phyloP scores from a whole-genome alignment of 2,797 vertebrate genomes.

The Ambastaia sidthimunki region DNA sequence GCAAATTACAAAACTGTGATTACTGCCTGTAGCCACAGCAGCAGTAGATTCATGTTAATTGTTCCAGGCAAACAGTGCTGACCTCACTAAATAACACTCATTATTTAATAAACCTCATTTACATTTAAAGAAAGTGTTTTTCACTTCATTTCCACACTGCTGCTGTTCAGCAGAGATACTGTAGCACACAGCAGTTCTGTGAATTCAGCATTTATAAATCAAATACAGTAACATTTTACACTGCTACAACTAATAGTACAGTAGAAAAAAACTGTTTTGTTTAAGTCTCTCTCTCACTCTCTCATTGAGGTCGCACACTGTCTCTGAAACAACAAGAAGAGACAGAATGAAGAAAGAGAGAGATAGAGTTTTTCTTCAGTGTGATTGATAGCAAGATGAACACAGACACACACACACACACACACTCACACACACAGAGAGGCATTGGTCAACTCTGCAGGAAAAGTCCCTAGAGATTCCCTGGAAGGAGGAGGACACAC shows the following conservation, averaged over 20 bases:
- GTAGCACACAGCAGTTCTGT: neutral
- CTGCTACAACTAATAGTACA: neutral
- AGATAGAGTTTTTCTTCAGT: conserved; percentile 1
- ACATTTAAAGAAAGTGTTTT: neutral
- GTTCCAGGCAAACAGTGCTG: neutral
- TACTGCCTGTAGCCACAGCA: neutral
- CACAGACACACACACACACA: neutral
- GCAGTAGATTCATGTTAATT: neutral
- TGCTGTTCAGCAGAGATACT: neutral
- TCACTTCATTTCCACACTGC: neutral
- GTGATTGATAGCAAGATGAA: conserved; percentile 24
- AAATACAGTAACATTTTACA: neutral
- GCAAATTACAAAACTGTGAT: too few relatives aligned
- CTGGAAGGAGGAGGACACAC: neutral
- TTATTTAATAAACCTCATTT: neutral
- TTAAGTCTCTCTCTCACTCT: neutral
- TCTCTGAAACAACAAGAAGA: neutral
- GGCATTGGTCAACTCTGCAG: conserved; percentile 7
- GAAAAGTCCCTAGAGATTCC: conserved; percentile 10
- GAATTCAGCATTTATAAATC: neutral
- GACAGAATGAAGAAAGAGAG: neutral
- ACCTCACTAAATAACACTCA: neutral
- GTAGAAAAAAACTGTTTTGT: neutral
- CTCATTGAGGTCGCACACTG: neutral
- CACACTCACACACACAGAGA: neutral